These are phyloP conservation scores for Phoxinus dragarum DNA, from an alignment of 2,797 vertebrate genomes.

Conservation along the genomic window DNA sequence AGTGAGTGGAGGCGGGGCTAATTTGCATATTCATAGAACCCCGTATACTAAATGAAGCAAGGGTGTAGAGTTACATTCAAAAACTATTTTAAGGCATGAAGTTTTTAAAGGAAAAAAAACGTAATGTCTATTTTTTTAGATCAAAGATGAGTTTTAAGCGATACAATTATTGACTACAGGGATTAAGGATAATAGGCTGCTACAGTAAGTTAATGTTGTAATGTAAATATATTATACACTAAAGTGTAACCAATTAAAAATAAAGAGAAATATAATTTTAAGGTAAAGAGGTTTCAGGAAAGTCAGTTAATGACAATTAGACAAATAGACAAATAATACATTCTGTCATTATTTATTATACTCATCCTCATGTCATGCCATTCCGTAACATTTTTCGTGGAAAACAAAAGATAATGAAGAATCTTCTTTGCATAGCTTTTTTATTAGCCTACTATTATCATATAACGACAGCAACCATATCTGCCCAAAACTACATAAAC, in stretches of 20 bases:
- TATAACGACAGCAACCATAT: not conserved
- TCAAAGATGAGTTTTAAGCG: too few species aligned
- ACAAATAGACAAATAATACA: not conserved
- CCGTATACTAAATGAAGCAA: too few species aligned
- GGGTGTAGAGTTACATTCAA: too few species aligned
- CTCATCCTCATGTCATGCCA: too few species aligned
- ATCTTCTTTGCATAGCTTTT: not conserved
- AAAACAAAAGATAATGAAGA: not conserved
- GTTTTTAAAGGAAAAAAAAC: too few species aligned
- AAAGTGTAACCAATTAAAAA: not conserved
- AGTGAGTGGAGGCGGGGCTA: too few species aligned
- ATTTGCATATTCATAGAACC: too few species aligned
- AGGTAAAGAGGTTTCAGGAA: not conserved
- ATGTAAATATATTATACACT: not conserved
- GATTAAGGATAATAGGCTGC: too few species aligned
- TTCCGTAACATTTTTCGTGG: not conserved
- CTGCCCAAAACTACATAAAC: not conserved
- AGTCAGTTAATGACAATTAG: not conserved
- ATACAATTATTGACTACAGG: too few species aligned
- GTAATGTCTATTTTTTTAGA: too few species aligned
- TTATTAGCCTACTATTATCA: not conserved
- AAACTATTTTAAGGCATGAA: too few species aligned
- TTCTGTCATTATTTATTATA: not conserved
- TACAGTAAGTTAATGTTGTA: not conserved
- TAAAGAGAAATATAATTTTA: not conserved